Base-by-base conservation (phyloP, 2,888 invertebrate species). In the Gibbula magus region DNA sequence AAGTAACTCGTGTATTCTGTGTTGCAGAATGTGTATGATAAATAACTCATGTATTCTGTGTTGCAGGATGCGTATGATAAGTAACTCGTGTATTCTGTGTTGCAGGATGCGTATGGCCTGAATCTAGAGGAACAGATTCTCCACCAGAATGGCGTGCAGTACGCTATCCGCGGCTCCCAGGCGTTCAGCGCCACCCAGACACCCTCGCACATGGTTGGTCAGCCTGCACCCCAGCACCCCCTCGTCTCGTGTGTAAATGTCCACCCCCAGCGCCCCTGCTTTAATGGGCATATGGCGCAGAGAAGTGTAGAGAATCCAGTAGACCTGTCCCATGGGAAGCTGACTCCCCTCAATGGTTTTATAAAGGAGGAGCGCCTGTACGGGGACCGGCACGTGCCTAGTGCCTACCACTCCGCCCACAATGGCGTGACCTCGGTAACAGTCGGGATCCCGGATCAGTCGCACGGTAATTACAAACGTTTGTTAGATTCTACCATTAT, bases 281-380 rank as follows among this genome's bases (percentile, higher is more conserved):
- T 87, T 75, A 87, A 86, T 84, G 86, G 85, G 78, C 87, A 84
- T 84, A 89, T 90, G 90, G 89, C 89, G 45, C 88, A 87, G 79
- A 79, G 80, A 25, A 35, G 32, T 54, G 8, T 54, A 29, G 88
- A 89, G 80, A 88, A 88, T 79, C 90, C 90, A 18, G 89, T 91
- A 35, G 90, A 91, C 81, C 81, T 91, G 74, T 89, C 90, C 78
- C 88, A 85, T 79, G 82, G 79, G 45, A 87, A 88, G 81, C 78
- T 87, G 22, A 78, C 78, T 70, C 75, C 79, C 1, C 82, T 87
- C 56, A 87, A 87, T 75, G 86, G 88, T 16, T 79, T 84, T 75
- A 80, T 85, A 18, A 87, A 88, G 53, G 86, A 88, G 70, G 86
- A 85, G 56, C 79, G 81, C 35, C 75, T 77, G 70, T 73, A 81